These are phyloP conservation scores for Ceratothoa steindachneri DNA, from an alignment of 2,888 invertebrate species.

Conservation along the genomic window DNA sequence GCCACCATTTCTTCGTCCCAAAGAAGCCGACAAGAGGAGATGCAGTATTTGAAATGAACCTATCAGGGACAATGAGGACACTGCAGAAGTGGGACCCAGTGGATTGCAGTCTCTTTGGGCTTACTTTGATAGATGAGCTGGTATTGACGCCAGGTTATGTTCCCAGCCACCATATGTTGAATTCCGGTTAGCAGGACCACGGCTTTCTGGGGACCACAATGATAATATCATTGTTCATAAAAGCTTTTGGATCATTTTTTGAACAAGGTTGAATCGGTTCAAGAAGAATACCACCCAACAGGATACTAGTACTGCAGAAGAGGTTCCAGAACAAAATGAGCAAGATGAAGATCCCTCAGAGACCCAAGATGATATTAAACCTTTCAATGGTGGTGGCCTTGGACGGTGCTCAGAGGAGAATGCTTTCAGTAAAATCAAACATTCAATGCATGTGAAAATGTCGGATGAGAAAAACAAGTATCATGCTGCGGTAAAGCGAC, in stretches of 20 bases:
- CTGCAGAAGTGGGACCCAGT: background rate
- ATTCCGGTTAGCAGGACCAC: background rate
- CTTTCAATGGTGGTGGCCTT: conserved; percentile 3
- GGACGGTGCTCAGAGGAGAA: conserved; percentile 9
- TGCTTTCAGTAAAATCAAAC: conserved; percentile 8
- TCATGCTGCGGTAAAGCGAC: conserved; percentile 3
- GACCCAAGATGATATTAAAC: too few species aligned
- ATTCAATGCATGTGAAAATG: background rate
- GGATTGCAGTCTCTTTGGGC: background rate
- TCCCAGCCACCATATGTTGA: background rate
- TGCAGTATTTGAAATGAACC: background rate
- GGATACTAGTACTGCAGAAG: conserved; percentile 6
- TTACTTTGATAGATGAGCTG: background rate
- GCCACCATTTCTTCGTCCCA: background rate
- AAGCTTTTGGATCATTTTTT: background rate
- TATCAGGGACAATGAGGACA: background rate
- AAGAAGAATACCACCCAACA: too few species aligned
- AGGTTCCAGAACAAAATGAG: too few species aligned
- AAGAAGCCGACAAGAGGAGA: background rate
- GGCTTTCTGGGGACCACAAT: background rate
- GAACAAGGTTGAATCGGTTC: background rate
- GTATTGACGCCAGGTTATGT: background rate
- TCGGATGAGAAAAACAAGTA: background rate
- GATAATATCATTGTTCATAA: background rate
- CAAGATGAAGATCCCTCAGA: too few species aligned